These are phyloP conservation scores for Clostera curtula DNA, from an alignment of 2,888 invertebrate species.

Conservation along the genomic window DNA sequence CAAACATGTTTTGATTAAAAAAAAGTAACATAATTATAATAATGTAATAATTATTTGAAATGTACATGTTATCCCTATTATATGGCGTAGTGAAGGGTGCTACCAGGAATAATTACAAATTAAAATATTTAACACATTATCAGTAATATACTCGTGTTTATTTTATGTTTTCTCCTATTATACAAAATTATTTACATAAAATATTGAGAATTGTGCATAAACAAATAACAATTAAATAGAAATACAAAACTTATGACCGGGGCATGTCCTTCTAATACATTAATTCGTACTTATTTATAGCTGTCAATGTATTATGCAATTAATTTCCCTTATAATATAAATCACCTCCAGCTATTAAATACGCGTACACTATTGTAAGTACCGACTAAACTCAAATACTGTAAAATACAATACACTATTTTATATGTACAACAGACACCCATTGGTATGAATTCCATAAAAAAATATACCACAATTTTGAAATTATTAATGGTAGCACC, in stretches of 20 bases:
- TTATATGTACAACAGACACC: slow-evolving; percentile 70
- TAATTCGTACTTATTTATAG: slow-evolving; percentile 63
- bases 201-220: slow-evolving; percentile 77
- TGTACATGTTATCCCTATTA: slow-evolving; percentile 73
- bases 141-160: slow-evolving; percentile 76
- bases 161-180: slow-evolving; percentile 74
- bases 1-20: too few relatives aligned
- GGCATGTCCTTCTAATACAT: slow-evolving; percentile 68
- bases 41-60: slow-evolving; percentile 15
- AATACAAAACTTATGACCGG: slow-evolving; percentile 69
- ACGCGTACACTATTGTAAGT: slow-evolving; percentile 71
- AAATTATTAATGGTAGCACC: slow-evolving; percentile 76
- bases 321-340: slow-evolving; percentile 68
- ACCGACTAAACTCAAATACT: slow-evolving; percentile 72
- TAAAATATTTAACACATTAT: slow-evolving; percentile 73
- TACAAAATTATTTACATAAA: slow-evolving; percentile 77
- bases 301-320: slow-evolving; percentile 72
- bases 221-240: slow-evolving; percentile 76
- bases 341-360: slow-evolving; percentile 73
- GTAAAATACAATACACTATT: slow-evolving; percentile 71
- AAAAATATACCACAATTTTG: slow-evolving; percentile 73
- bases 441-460: slow-evolving; percentile 72
- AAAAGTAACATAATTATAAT: slow-evolving; percentile 12
- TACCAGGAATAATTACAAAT: slow-evolving; percentile 76
- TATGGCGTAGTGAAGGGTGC: slow-evolving; percentile 74